phyloP scores from a whole-genome alignment of 2,888 invertebrate genomes.

The Acleris emargana region DNA sequence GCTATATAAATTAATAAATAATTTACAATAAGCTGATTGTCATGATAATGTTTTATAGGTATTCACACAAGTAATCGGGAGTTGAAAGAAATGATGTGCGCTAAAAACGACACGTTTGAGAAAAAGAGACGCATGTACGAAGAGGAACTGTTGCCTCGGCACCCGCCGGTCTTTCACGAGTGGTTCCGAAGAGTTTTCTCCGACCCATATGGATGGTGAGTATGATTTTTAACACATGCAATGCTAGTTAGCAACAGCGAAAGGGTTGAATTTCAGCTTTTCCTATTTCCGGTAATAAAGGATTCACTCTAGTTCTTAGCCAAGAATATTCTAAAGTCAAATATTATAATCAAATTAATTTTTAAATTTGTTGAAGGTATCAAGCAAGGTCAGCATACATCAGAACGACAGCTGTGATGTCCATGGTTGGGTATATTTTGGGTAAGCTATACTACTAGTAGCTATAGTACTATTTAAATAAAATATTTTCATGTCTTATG shows the following conservation, averaged over 20 bases:
- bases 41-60: conserved; percentile 55
- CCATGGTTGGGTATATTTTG: conserved; percentile 96
- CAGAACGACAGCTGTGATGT: conserved; percentile 98
- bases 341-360: too few relatives aligned
- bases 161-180: conserved; percentile 94
- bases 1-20: too few relatives aligned
- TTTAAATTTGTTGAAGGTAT: conserved; percentile 84
- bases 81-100: conserved; percentile 85
- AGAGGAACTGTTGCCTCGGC: conserved; percentile 86
- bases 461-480: not conserved
- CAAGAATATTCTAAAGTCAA: too few relatives aligned
- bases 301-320: too few relatives aligned
- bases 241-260: not conserved
- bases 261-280: too few relatives aligned
- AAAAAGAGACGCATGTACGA: conserved; percentile 87
- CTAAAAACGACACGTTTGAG: conserved; percentile 84
- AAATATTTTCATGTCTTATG: too few relatives aligned
- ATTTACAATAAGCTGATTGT: not conserved
- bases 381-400: conserved; percentile 95
- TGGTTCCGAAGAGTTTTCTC: conserved; percentile 96
- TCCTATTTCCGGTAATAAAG: too few relatives aligned
- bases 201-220: conserved; percentile 93
- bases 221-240: not conserved
- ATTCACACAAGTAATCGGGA: conserved; percentile 84
- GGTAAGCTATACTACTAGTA: too few relatives aligned